phyloP scores from a whole-genome alignment of 2,113 vertebrate genomes.

The Pungitius pungitius region DNA sequence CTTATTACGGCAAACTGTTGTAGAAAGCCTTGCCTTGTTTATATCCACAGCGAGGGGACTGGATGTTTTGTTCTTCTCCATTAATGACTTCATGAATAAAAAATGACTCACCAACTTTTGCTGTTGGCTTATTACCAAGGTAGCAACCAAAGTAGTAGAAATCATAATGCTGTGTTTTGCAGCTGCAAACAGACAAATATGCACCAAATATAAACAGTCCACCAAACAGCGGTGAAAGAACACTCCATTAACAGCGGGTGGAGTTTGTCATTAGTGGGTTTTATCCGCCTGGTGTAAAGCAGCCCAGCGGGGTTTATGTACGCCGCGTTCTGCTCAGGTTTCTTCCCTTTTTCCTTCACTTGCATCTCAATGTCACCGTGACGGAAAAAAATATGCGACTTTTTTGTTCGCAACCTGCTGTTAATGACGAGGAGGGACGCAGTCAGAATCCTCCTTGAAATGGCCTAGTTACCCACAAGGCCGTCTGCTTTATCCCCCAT shows the following conservation, averaged over 20 bases:
- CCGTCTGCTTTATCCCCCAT: background rate
- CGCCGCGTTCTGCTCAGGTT: background rate
- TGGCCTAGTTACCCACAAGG: background rate
- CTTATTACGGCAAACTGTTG: background rate
- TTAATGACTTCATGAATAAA: background rate
- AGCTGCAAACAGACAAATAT: background rate
- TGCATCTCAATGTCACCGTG: background rate
- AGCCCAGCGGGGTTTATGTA: background rate
- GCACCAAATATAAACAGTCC: background rate
- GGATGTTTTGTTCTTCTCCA: background rate
- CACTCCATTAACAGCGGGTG: background rate
- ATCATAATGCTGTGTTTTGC: background rate
- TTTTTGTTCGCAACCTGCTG: background rate
- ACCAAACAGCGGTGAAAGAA: background rate
- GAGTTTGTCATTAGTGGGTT: background rate
- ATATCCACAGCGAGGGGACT: background rate
- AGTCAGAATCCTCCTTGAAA: background rate
- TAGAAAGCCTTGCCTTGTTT: background rate
- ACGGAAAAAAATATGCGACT: background rate
- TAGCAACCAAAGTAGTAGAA: background rate
- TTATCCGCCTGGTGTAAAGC: background rate
- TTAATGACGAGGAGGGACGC: background rate
- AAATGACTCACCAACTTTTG: background rate
- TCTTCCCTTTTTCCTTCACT: slow-evolving; percentile 4
- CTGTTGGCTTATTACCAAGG: background rate